A percentile compares a stretch with the other conserved stretches of the same genome.
These are phyloP conservation scores for Saccopteryx leptura DNA, from an alignment of 2,113 vertebrate species.

Conservation along the genomic window DNA sequence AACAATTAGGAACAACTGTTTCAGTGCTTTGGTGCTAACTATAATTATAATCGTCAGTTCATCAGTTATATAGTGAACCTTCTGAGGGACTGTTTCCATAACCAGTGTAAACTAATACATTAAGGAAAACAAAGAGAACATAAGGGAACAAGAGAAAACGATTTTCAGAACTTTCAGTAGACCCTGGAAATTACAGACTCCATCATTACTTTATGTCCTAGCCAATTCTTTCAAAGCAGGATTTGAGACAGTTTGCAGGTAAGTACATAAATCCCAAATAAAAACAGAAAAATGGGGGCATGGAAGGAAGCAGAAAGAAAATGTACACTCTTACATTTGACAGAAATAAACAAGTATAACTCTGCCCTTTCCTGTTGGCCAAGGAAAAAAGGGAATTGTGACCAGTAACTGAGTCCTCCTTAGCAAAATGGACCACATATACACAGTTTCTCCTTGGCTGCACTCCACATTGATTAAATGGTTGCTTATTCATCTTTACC, in stretches of 20 bases:
- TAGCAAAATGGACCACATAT: not conserved
- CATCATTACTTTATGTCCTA: not conserved
- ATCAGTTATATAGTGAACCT: conserved; percentile 8
- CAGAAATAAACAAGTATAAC: conserved; percentile 39
- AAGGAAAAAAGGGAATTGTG: not conserved
- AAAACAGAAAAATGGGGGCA: conserved; percentile 5
- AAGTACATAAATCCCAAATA: conserved; percentile 53
- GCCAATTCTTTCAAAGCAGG: conserved; percentile 37
- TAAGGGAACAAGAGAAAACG: conserved; percentile 13
- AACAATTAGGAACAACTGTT: conserved; percentile 34
- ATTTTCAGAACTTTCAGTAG: conserved; percentile 51
- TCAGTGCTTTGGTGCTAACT: conserved; percentile 27
- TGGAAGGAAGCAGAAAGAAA: conserved; percentile 38
- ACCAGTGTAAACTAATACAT: not conserved
- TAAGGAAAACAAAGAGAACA: conserved; percentile 61
- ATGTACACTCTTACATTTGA: not conserved
- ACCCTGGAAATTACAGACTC: conserved; percentile 37
- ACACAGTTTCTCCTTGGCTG: conserved; percentile 19
- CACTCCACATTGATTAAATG: not conserved
- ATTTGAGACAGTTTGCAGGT: not conserved
- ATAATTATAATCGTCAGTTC: conserved; percentile 32
- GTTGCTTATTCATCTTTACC: not conserved
- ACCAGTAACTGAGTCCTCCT: not conserved
- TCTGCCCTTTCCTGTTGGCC: conserved; percentile 44
- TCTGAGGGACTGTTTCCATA: conserved; percentile 32